Evolutionary conservation across 2,113 vertebrate genomes (phyloP).

Genomic region (Hyperopisus bebe): DNA sequence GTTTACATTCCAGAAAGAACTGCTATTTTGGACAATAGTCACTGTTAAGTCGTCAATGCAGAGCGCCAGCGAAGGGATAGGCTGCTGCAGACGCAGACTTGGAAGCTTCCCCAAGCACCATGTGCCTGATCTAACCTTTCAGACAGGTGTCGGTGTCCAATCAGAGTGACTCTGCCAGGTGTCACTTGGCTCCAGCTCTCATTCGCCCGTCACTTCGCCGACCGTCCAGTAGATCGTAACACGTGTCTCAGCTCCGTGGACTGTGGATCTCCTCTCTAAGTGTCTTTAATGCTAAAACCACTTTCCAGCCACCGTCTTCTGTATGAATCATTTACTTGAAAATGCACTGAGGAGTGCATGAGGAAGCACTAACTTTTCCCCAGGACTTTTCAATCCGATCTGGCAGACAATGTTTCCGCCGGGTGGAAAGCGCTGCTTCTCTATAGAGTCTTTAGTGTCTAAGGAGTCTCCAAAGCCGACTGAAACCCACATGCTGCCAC

Average conservation of each 20-base stretch:
- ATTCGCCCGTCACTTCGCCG: constrained; percentile 29
- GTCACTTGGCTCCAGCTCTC: constrained; percentile 30
- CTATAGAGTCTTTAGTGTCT: constrained; percentile 86
- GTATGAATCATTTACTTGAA: not conserved
- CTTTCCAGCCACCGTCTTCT: not conserved
- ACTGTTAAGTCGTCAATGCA: not conserved
- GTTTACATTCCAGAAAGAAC: not conserved
- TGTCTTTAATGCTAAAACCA: not conserved
- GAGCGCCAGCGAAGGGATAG: not conserved
- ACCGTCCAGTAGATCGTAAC: constrained; percentile 23
- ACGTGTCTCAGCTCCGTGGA: constrained; percentile 33
- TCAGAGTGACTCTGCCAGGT: constrained; percentile 45
- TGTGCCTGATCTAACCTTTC: constrained; percentile 4
- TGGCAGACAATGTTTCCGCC: constrained; percentile 74
- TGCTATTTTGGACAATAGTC: not conserved
- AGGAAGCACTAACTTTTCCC: constrained; percentile 23
- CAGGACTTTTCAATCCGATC: constrained; percentile 9
- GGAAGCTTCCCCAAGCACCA: not conserved
- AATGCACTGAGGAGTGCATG: constrained; percentile 12
- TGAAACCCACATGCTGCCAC: constrained; percentile 76
- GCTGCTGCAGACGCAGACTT: not conserved
- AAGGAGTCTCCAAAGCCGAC: constrained; percentile 70
- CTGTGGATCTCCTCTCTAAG: not conserved
- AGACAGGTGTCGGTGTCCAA: constrained; percentile 67
- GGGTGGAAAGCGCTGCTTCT: constrained; percentile 84